Percentiles rank a stretch among this genome's conserved stretches.
phyloP scores from a whole-genome alignment of 53 echinoderm and acorn worm species.

The Actinopyga echinites region DNA sequence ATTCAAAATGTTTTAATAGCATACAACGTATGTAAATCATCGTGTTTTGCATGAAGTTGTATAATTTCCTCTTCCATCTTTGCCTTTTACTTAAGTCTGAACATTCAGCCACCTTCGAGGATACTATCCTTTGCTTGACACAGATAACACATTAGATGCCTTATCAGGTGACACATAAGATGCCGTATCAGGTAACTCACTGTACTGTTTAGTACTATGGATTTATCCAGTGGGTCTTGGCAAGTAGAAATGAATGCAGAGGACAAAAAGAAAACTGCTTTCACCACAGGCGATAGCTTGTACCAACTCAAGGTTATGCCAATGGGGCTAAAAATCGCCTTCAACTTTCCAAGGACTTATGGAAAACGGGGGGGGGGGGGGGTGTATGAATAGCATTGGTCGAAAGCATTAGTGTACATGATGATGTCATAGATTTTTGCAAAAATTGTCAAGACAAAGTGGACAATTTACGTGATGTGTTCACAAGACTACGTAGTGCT shows the following conservation, averaged over 20 bases:
- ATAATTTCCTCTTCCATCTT: too few species aligned
- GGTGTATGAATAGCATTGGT: constrained; percentile 63
- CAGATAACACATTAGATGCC: too few species aligned
- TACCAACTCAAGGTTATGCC: too few species aligned
- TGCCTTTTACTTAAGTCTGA: too few species aligned
- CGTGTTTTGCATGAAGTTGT: too few species aligned
- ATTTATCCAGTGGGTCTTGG: constrained; percentile 78
- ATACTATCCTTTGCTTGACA: too few species aligned
- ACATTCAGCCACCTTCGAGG: too few species aligned
- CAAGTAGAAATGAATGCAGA: constrained; percentile 56
- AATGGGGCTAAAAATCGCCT: constrained; percentile 67
- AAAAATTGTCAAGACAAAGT: constrained; percentile 61
- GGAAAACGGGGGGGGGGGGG: too few species aligned
- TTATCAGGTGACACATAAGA: constrained; percentile 76
- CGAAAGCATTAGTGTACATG: constrained; percentile 58
- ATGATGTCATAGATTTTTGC: constrained; percentile 66
- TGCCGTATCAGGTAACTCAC: constrained; percentile 67
- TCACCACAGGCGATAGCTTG: constrained; percentile 62
- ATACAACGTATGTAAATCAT: too few species aligned
- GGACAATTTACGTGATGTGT: constrained; percentile 56
- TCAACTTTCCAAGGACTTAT: constrained; percentile 62
- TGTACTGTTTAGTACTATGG: constrained; percentile 58
- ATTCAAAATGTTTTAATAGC: too few species aligned
- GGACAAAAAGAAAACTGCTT: constrained; percentile 69
- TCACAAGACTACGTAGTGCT: constrained; percentile 15